Conservation (phyloP, 2,113 vertebrate genomes). For the Puma concolor region DNA sequence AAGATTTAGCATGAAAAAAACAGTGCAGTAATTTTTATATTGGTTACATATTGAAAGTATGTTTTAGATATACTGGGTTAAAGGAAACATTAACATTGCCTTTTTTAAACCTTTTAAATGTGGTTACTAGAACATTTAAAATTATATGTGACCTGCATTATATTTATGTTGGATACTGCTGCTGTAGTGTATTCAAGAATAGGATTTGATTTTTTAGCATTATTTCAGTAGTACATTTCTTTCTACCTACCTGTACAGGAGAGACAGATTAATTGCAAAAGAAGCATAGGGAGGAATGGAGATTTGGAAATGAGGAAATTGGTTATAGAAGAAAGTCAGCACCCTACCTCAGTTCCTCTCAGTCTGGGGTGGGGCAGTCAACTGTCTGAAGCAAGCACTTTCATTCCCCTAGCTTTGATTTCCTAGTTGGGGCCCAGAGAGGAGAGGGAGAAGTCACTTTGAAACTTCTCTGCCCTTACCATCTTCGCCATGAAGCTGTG, state of each 20-base stretch:
- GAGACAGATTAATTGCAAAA: constrained; percentile 37
- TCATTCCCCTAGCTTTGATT: background rate
- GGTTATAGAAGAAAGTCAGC: constrained; percentile 10
- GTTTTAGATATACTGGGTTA: constrained; percentile 16
- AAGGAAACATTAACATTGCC: constrained; percentile 32
- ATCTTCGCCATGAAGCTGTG: constrained; percentile 57
- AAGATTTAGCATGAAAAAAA: constrained; percentile 47
- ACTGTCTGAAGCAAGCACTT: background rate
- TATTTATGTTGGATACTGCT: constrained; percentile 19
- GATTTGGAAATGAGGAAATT: constrained; percentile 24
- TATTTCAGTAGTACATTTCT: constrained; percentile 14
- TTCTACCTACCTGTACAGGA: background rate
- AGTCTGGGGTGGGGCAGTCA: background rate
- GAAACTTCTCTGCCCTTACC: constrained; percentile 64
- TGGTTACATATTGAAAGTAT: constrained; percentile 36
- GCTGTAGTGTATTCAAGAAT: background rate
- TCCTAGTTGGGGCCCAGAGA: background rate
- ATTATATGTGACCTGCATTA: background rate
- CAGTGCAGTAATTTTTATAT: constrained; percentile 22
- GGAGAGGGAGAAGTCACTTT: background rate
- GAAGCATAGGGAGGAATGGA: background rate
- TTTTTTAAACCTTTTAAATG: constrained; percentile 12
- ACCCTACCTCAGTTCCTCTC: background rate
- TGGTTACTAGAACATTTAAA: constrained; percentile 32
- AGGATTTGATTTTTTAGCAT: constrained; percentile 30